Percentiles rank a stretch among this genome's conserved stretches.
These are phyloP conservation scores for Aplocera efformata DNA, from an alignment of 2,888 invertebrate genomes.

Conservation along the genomic window DNA sequence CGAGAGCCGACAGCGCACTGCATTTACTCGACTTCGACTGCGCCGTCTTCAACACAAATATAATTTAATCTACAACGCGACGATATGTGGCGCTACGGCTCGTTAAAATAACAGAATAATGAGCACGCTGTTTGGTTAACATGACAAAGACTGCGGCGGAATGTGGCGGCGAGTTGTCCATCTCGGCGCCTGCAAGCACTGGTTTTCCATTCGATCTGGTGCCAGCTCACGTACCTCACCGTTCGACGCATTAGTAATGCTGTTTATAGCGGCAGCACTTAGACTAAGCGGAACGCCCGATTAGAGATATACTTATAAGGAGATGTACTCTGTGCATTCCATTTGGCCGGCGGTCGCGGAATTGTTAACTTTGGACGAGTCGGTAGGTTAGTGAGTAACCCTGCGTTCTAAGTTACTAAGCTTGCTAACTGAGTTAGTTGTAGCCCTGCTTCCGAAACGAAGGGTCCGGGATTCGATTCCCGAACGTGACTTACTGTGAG, in stretches of 20 bases:
- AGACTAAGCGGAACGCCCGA: constrained; percentile 23
- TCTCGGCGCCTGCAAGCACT: constrained; percentile 58
- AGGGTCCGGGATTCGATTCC: no score
- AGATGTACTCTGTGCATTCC: constrained; percentile 23
- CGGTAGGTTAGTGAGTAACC: no score
- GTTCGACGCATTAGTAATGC: constrained; percentile 39
- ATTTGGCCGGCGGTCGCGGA: constrained; percentile 19
- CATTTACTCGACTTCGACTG: constrained; percentile 29
- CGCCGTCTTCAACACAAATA: constrained; percentile 31
- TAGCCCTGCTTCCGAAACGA: no score
- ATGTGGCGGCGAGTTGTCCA: constrained; percentile 50
- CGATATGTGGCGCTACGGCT: constrained; percentile 48
- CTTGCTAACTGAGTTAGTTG: no score
- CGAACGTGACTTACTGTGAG: no score
- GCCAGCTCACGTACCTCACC: constrained; percentile 55
- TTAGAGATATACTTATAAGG: constrained; percentile 18
- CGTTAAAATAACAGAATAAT: constrained; percentile 77
- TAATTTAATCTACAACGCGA: constrained; percentile 27
- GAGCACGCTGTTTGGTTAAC: constrained; percentile 70
- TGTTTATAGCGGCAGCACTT: constrained; percentile 26
- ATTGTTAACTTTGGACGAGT: constrained; percentile 10
- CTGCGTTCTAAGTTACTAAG: no score
- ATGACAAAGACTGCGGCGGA: constrained; percentile 68
- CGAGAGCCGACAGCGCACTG: constrained; percentile 48
- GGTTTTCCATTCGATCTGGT: constrained; percentile 66